These are phyloP conservation scores for Chaetodon trifascialis DNA, from an alignment of 2,113 vertebrate genomes.

Conservation along the genomic window DNA sequence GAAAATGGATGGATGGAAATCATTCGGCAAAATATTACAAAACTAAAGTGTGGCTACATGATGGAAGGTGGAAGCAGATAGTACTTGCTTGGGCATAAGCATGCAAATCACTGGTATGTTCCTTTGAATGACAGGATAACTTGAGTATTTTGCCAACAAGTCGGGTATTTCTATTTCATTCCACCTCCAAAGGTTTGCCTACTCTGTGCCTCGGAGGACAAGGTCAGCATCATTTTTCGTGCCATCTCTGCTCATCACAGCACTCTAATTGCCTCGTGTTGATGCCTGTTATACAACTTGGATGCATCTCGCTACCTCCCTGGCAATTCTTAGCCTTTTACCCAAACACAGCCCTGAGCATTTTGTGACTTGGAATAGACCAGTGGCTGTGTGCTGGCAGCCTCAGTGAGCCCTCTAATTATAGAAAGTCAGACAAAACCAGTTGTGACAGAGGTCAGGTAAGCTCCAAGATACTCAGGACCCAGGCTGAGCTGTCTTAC, in stretches of 20 bases:
- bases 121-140: not conserved
- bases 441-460: slow-evolving; percentile 51
- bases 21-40: not conserved
- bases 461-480: slow-evolving; percentile 31
- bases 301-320: not conserved
- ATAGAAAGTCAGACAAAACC: slow-evolving; percentile 44
- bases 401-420: slow-evolving; percentile 29
- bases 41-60: not conserved
- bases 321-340: slow-evolving; percentile 11
- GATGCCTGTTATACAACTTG: slow-evolving; percentile 8
- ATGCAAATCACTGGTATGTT: not conserved
- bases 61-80: not conserved
- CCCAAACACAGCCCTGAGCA: slow-evolving; percentile 21
- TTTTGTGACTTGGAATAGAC: slow-evolving; percentile 34
- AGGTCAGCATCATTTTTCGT: not conserved
- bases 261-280: slow-evolving; percentile 3
- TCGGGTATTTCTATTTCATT: not conserved
- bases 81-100: not conserved
- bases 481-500: slow-evolving; percentile 17
- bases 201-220: not conserved
- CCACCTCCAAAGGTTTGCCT: not conserved
- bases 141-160: not conserved
- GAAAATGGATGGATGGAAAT: no score
- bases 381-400: slow-evolving; percentile 12
- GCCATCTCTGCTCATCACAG: not conserved